Evolutionary conservation across 2,113 vertebrate species (phyloP).

Genomic region (Varanus salvator): DNA sequence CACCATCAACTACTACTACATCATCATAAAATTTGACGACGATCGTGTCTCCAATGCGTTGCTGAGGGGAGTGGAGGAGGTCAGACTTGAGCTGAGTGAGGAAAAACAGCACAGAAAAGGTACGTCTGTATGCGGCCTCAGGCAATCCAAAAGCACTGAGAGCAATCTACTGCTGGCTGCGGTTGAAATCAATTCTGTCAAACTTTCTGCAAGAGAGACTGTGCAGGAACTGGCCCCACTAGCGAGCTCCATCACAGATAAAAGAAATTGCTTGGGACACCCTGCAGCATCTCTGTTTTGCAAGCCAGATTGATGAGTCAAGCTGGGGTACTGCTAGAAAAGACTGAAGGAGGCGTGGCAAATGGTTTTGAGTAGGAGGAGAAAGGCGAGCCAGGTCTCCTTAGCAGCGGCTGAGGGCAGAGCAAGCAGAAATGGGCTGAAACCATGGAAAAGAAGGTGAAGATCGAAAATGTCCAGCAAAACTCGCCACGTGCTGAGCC

Average conservation of each 20-base stretch:
- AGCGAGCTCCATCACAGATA: not conserved
- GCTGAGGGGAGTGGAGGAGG: not conserved
- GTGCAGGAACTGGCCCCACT: not conserved
- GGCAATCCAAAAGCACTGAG: not conserved
- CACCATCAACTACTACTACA: no score
- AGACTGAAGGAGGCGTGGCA: not conserved
- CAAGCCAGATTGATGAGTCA: not conserved
- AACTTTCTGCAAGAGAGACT: conserved; percentile 15
- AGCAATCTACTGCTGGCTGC: not conserved
- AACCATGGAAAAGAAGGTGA: not conserved
- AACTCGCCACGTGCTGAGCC: not conserved
- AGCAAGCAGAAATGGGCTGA: not conserved
- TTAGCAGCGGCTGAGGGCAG: conserved; percentile 5
- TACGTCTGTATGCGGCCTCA: not conserved
- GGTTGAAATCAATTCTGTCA: not conserved
- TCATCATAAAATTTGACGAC: not conserved
- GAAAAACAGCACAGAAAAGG: not conserved
- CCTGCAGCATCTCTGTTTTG: not conserved
- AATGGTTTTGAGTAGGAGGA: not conserved
- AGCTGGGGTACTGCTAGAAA: not conserved
- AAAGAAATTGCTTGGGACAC: not conserved
- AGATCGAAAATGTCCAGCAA: not conserved
- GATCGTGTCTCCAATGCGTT: not conserved
- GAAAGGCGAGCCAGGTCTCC: not conserved
- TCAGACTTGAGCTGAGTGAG: not conserved